Evolutionary conservation across 2,888 invertebrate genomes (phyloP), one percentile per base, ranked within the genome.

Genomic region (Aleiodes leptofemur): DNA sequence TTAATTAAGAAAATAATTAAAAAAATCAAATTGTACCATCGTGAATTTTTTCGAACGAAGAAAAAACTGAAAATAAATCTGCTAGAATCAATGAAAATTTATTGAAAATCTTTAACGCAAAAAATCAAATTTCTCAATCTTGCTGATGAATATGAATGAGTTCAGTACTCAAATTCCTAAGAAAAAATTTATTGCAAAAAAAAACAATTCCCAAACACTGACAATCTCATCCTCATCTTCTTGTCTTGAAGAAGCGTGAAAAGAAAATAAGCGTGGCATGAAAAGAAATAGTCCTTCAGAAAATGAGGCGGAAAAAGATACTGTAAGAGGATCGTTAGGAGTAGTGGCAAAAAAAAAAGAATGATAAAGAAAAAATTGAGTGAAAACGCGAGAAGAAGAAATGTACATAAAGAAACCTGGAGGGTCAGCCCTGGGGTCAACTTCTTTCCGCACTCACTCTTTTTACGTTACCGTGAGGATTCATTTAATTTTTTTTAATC

Each of bases 391-490:
- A 43, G 34, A 38, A 61, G 38, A 38, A 61, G 61, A 61, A 31
- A 11, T 57, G 31, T n/a, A 29, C 34, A 38, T 34, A 38, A 38
- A 8, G 61, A 16, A 34, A 14, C 7, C 38, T 61, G 7, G 38
- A 61, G 61, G 34, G 61, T 38, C 38, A 34, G 38, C n/a, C 61
- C 61, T 38, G 4, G 38, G 61, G 61, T 34, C 14, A 34, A 61
- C 7, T 61, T 57, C 13, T 57, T 23, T 31, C 57, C 0, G 29
- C 29, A 59, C 34, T 59, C 29, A 34, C 5, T 34, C 34, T 59
- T 59, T 13, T n/a, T 34, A 57, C 29, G 31, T 29, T 57, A 5
- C 9, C 16, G 9, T 16, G 23, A 55, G 16, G 55, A 9, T 55
- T 55, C 55, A 23, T 29, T 55, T 5, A 16, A 55, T 6, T 55